These are phyloP conservation scores for Sphenodon punctatus DNA, from an alignment of 2,797 vertebrate genomes.

Conservation along the genomic window DNA sequence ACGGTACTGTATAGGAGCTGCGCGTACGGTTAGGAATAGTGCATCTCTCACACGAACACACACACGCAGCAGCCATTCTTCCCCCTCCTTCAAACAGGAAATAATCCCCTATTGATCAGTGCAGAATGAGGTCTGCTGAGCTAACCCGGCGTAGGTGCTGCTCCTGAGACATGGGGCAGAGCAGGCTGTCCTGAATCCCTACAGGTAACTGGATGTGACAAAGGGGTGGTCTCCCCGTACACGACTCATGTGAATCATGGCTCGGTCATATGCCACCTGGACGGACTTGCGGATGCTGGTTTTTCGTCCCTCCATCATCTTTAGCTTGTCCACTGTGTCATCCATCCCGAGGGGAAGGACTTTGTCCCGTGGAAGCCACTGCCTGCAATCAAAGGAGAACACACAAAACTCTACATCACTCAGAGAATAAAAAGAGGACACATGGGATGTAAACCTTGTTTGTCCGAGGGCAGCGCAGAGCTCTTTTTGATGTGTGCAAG, in stretches of 20 bases:
- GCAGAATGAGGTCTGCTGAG: neutral
- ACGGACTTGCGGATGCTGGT: conserved; percentile 97
- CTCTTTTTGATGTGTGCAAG: no score
- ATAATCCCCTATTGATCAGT: neutral
- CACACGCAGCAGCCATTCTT: neutral
- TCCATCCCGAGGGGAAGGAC: conserved; percentile 90
- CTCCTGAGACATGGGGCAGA: conserved; percentile 1
- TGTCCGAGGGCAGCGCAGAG: neutral
- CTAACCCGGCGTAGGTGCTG: neutral
- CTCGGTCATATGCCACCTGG: conserved; percentile 96
- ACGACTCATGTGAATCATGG: conserved; percentile 93
- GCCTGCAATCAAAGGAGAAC: conserved; percentile 77
- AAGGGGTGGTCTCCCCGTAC: conserved; percentile 91
- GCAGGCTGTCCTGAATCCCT: conserved; percentile 11
- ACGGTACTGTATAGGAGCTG: conserved; percentile 24
- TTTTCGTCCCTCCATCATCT: conserved; percentile 95
- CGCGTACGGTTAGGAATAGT: conserved; percentile 25
- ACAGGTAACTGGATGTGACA: conserved; percentile 86
- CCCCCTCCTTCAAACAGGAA: neutral
- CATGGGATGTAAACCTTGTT: neutral
- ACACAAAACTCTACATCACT: neutral
- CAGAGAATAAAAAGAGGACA: neutral
- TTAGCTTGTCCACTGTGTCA: conserved; percentile 95
- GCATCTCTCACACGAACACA: neutral
- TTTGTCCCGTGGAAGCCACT: conserved; percentile 96